Evolutionary conservation across 2,113 vertebrate species (phyloP), one percentile per base, ranked within the genome.

Genomic region (Silurus meridionalis): DNA sequence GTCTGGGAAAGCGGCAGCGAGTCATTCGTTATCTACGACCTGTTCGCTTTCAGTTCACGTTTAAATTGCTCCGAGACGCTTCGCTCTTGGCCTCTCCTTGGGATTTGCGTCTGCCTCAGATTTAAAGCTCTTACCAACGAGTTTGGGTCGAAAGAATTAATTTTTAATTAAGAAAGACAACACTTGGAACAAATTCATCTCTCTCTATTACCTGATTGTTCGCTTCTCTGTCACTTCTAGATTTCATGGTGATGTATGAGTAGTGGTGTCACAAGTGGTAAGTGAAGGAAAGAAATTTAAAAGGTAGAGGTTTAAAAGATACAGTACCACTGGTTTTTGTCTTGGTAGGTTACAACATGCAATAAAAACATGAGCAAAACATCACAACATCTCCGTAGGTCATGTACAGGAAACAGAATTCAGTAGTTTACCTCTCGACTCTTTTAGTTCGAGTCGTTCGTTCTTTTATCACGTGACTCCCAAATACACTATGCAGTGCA

Each of bases 61-160:
- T 69, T 87, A 95, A 95, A 95, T 95, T 95, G 94, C 94, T 94
- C 89, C 91, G 93, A 94, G 94, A 94, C 91, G 92, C 80, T 91
- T 87, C 78, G 88, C 88, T 90, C 91, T 87, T 72, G 48, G 84
- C 80, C 91, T 92, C 94, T 94, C 93, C 90, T 3, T 93, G 94
- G 93, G 94, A 95, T 89, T 69, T 11, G 19, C 77, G 57, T 79
- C 48, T 5, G 77, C 77, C 55, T 57, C 5, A 50, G 17, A n/a
- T 58, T 79, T 2, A 37, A 58, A 37, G 37, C 25, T 19, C 53
- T 17, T 19, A 57, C 1, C 25, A n/a, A 58, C 53, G 37, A 58
- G 25, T 19, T 37, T 19, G 25, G 14, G 55, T 19, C 77, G 8
- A 79, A 79, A 58, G 58, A 60, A 28, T 78, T 78, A 8, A 58